These are phyloP conservation scores for Opisthocomus hoazin DNA, from an alignment of 2,113 vertebrate species.

Conservation along the genomic window DNA sequence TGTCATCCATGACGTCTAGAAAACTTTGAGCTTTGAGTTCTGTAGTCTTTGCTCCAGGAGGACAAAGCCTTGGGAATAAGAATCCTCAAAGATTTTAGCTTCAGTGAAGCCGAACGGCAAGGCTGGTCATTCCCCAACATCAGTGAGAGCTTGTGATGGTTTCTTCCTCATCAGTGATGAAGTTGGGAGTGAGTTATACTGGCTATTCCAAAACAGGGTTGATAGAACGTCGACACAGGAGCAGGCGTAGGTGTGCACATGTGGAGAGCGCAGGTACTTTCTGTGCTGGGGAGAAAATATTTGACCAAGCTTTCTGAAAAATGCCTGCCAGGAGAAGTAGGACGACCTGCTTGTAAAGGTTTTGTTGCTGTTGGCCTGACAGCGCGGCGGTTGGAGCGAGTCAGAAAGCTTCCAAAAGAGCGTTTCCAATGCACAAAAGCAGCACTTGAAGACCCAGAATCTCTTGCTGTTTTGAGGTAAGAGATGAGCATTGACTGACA, in stretches of 20 bases:
- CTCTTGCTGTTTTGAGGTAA: background rate
- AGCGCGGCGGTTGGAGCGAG: background rate
- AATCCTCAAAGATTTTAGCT: background rate
- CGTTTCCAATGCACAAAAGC: background rate
- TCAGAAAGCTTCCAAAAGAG: background rate
- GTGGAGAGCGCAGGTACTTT: background rate
- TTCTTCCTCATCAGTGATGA: background rate
- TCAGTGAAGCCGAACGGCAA: background rate
- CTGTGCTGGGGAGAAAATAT: background rate
- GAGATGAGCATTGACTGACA: background rate
- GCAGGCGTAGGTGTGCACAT: rapidly evolving
- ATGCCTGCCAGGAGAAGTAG: rapidly evolving
- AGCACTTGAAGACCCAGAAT: background rate
- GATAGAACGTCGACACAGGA: rapidly evolving
- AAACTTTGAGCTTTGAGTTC: background rate
- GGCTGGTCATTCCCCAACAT: background rate
- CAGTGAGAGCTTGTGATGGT: background rate
- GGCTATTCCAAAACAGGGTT: rapidly evolving
- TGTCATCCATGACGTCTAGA: background rate
- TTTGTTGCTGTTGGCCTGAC: background rate
- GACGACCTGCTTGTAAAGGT: background rate
- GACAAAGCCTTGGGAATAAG: background rate
- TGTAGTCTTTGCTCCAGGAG: background rate
- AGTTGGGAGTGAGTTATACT: background rate
- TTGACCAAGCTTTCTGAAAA: background rate